Evolutionary conservation across 1,140 invertebrate genomes (phyloP), one percentile per base, ranked within the genome.

Genomic region (Brachionus paranguensis): DNA sequence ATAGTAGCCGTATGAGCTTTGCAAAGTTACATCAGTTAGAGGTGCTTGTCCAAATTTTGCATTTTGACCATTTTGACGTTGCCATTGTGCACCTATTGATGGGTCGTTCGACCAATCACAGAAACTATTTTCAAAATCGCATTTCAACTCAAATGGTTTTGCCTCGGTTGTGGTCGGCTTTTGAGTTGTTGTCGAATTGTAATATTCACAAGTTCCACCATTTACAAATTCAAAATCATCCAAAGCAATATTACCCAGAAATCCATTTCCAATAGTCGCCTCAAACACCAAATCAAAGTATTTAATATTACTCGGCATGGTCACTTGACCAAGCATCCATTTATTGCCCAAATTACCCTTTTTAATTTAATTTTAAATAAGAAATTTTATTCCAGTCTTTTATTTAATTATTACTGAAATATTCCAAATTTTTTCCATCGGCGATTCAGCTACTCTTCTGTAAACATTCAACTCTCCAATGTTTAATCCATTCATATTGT

Each of bases 401-500:
- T 37, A 37, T 37, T 37, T 7, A 7, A 37, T 37, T 37, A n/a
- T 81, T 83, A 83, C 79, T 8, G 14, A 37, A 65, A 27, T 83
- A 8, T 24, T 37, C 79, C 81, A 83, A 6, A 83, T 29, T n/a
- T 20, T n/a, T n/a, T 20, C 68, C 29, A 41, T 17, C 1, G 17
- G 24, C 45, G n/a, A 37, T 17, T 70, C 43, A 29, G n/a, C n/a
- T 10, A n/a, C 85, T 17, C 84, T 41, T 7, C 86, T 87, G 55
- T 86, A 86, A 78, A 89, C 86, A 74, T 85, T 87, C 0, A 88
- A 85, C 6, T 85, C 60, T 6, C 86, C 87, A 7, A 88, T 86
- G 17, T 86, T 70, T 8, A 84, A 53, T 12, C 88, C 88, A 79
- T 87, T 86, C 88, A 90, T 88, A 85, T 87, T 87, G 85, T 89